Base-by-base conservation (phyloP, 2,113 vertebrate species). In the Felis catus region DNA sequence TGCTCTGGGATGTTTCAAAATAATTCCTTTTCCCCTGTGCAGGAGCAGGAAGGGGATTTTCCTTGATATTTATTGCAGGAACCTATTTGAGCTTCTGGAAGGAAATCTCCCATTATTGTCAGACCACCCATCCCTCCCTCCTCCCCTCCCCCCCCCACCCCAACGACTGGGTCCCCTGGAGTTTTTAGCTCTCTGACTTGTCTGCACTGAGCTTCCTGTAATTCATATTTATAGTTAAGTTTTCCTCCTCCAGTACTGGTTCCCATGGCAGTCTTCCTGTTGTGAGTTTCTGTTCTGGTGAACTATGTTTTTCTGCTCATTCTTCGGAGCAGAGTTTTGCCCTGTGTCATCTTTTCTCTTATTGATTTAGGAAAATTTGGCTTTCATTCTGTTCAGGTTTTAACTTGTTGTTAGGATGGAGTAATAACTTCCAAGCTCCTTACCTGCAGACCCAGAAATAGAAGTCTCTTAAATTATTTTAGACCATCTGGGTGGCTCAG, bases 61-160 rank as follows among this genome's bases (percentile, higher is more conserved):
- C n/a, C 68, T 27, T 25, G 14, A 25, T 74, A 65, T 55, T 55
- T 79, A 19, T 14, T 41, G 51, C 4, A 29, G n/a, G 14, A 39
- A 33, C 11, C 36, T 19, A 4, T 6, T 74, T 13, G 5, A 63
- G 12, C 11, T 29, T 29, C 18, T 16, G 29, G 27, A 68, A 15
- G 25, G 58, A 58, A 70, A 14, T 21, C 16, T 70, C 11, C 10
- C 16, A 45, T 14, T n/a, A 80, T n/a, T 36, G 2, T 80, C 25
- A 13, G 58, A 2, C 5, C 15, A 4, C 25, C 33, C 8, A 61
- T 61, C 21, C 21, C 58, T 61, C 58, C 23, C 41, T 7, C 41
- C 41, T 8, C 58, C 58, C 3, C 7, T 3, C 8, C 21, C 0
- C 21, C 21, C 7, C 58, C 45, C 7, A 0, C 45, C 45, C 45